These are phyloP conservation scores for Girardinus metallicus DNA, from an alignment of 2,797 vertebrate genomes.

Conservation along the genomic window DNA sequence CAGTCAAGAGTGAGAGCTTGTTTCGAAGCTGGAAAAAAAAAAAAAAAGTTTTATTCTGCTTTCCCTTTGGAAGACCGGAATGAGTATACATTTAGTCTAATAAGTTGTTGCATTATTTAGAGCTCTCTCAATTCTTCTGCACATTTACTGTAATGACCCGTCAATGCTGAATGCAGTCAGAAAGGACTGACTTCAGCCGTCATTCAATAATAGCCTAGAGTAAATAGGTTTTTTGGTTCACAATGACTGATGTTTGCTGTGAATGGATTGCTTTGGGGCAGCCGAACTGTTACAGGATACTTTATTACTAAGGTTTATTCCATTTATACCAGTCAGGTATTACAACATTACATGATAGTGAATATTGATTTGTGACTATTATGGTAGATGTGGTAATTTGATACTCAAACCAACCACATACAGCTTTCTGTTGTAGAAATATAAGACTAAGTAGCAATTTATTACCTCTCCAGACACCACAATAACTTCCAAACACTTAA, in stretches of 20 bases:
- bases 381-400: constrained; percentile 2
- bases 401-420: constrained; percentile 6
- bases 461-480: constrained; percentile 5
- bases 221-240: constrained; percentile 55
- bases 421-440: constrained; percentile 4
- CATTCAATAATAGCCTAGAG: constrained; percentile 58
- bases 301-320: constrained; percentile 17
- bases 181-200: constrained; percentile 60
- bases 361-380: constrained; percentile 16
- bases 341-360: constrained; percentile 23
- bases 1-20: constrained; percentile 29
- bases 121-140: constrained; percentile 63
- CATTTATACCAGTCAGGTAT: constrained; percentile 29
- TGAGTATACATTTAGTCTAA: constrained; percentile 74
- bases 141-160: constrained; percentile 77
- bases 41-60: constrained; percentile 16
- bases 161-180: constrained; percentile 67
- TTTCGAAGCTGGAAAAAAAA: constrained; percentile 27
- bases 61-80: constrained; percentile 44
- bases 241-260: constrained; percentile 44
- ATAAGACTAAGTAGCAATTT: background rate
- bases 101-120: constrained; percentile 80
- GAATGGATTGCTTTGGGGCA: constrained; percentile 36
- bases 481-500: background rate
- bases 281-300: constrained; percentile 21